Evolutionary conservation across 2,797 vertebrate genomes (phyloP).

Genomic region (Uromys caudimaculatus): DNA sequence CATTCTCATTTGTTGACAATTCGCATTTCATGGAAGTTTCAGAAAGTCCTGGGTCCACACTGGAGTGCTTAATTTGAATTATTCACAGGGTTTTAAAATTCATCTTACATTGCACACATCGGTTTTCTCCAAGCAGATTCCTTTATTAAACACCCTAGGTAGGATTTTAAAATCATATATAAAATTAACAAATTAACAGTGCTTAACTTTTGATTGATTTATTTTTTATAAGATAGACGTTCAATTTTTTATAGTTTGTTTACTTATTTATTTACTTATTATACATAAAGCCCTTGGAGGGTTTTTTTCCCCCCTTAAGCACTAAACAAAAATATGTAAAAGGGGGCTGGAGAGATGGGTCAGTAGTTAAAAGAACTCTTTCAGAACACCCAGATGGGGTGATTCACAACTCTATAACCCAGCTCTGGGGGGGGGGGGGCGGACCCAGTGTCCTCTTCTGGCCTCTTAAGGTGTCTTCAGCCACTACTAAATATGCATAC

Average conservation of each 20-base stretch:
- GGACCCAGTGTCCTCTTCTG: not conserved
- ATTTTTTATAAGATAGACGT: not conserved
- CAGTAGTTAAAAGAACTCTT: not conserved
- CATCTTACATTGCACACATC: not conserved
- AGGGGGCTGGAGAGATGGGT: not conserved
- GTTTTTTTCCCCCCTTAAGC: not conserved
- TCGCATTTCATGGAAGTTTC: constrained; percentile 1
- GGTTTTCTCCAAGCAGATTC: not conserved
- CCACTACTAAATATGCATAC: not conserved
- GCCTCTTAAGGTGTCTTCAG: not conserved
- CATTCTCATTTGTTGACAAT: not conserved
- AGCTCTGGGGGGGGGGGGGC: too few relatives aligned
- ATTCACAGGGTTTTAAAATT: not conserved
- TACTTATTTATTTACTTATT: not conserved
- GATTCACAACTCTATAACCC: not conserved
- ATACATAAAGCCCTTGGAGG: not conserved
- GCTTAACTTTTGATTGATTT: constrained; percentile 35
- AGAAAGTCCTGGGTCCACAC: not conserved
- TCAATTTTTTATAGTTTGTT: not conserved
- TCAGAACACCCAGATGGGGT: too few relatives aligned
- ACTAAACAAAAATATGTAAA: constrained; percentile 19
- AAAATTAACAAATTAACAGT: constrained; percentile 35
- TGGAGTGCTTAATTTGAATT: constrained; percentile 7
- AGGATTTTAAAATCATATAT: not conserved
- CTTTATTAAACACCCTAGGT: constrained; percentile 4